These are phyloP conservation scores for Pygoscelis adeliae DNA, from an alignment of 2,113 vertebrate species.

Conservation along the genomic window DNA sequence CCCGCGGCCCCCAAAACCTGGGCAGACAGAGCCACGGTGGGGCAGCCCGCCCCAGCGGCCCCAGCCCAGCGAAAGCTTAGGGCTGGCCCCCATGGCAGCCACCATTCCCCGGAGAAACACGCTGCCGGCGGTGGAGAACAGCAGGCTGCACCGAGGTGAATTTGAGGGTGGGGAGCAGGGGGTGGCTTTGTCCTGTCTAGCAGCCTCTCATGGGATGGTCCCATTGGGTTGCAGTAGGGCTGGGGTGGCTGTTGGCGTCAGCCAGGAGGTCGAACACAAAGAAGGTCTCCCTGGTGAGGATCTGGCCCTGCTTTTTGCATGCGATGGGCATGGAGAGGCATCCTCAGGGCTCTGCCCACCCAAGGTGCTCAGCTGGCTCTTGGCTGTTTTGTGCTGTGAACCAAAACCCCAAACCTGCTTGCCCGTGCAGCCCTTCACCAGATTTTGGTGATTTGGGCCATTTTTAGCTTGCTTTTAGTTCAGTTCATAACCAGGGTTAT, in stretches of 20 bases:
- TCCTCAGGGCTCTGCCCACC: not conserved
- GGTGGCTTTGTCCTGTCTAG: not conserved
- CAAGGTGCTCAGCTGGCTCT: not conserved
- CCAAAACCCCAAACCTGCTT: not conserved
- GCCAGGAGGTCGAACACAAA: accelerated
- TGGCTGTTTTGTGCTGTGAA: not conserved
- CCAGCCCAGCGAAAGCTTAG: conserved; percentile 76
- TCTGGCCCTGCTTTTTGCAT: not conserved
- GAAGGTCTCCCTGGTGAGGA: not conserved
- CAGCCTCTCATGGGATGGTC: not conserved
- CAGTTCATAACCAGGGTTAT: not conserved
- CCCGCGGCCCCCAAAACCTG: conserved; percentile 90
- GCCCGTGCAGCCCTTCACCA: not conserved
- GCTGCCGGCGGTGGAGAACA: conserved; percentile 93
- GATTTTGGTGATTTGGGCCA: not conserved
- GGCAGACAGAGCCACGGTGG: conserved; percentile 85
- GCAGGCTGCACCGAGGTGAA: conserved; percentile 92
- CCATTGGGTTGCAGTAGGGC: not conserved
- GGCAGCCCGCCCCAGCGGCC: conserved; percentile 84
- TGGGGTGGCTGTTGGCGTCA: not conserved
- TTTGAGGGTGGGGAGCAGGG: not conserved
- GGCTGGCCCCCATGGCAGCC: conserved; percentile 72
- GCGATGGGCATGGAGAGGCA: not conserved
- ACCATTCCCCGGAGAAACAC: conserved; percentile 95
- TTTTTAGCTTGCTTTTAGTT: not conserved